Conservation (phyloP, 2,113 vertebrate genomes). For the Cairina moschata region DNA sequence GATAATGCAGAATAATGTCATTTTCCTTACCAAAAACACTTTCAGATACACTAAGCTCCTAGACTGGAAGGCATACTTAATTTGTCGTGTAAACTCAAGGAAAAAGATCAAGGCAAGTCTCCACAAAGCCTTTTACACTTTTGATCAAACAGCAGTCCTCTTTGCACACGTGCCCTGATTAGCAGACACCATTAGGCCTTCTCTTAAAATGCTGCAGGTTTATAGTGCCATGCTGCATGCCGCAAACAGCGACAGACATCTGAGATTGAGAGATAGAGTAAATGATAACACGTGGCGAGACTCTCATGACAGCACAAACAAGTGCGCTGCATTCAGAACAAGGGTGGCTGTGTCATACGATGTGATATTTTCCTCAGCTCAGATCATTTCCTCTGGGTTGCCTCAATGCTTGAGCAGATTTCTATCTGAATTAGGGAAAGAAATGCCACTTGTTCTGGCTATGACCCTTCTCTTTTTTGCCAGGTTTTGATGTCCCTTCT, state of each 20-base stretch:
- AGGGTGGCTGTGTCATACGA: background rate
- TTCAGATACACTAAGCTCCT: background rate
- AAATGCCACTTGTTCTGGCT: background rate
- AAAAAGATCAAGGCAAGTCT: background rate
- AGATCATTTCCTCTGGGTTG: background rate
- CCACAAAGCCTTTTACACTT: background rate
- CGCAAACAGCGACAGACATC: background rate
- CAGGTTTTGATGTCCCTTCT: background rate
- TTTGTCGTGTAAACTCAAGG: background rate
- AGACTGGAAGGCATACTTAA: background rate
- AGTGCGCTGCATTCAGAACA: background rate
- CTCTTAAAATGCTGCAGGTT: background rate
- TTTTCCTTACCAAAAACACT: background rate
- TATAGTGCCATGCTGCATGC: background rate
- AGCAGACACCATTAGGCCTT: background rate
- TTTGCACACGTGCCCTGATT: background rate
- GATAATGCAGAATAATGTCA: background rate
- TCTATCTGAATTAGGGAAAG: background rate
- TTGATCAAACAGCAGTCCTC: background rate
- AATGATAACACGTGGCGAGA: background rate
- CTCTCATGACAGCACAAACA: background rate
- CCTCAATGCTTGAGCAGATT: background rate
- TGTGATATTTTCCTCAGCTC: background rate
- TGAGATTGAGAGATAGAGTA: background rate
- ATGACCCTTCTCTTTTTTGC: background rate